Conservation (phyloP, 2,113 vertebrate species). For the Mesoclemmys tuberculata region DNA sequence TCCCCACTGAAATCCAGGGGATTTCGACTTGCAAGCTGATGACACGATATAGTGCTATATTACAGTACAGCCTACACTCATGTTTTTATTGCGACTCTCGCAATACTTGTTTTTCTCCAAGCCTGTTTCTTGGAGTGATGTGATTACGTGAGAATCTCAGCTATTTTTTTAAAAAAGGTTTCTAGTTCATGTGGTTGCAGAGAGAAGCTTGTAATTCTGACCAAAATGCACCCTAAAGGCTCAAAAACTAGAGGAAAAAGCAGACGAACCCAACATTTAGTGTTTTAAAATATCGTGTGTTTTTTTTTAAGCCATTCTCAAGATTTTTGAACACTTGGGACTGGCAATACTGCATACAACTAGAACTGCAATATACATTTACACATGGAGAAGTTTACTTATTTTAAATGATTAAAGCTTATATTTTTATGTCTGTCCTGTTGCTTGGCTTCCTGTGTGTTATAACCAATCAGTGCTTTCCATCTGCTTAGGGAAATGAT, state of each 20-base stretch:
- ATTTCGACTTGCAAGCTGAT: not conserved
- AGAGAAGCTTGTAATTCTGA: not conserved
- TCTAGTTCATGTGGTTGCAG: constrained; percentile 4
- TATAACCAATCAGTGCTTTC: not conserved
- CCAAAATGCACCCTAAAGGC: constrained; percentile 4
- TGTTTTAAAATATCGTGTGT: not conserved
- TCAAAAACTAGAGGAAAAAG: constrained; percentile 8
- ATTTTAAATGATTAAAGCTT: not conserved
- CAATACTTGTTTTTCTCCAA: constrained; percentile 14
- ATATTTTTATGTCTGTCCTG: not conserved
- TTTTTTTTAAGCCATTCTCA: not conserved
- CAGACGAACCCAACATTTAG: not conserved
- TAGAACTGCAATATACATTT: not conserved
- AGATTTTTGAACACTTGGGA: not conserved
- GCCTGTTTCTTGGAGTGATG: constrained; percentile 15
- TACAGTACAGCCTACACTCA: not conserved
- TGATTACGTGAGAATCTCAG: constrained; percentile 32
- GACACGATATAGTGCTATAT: not conserved
- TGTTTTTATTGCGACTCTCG: constrained; percentile 6
- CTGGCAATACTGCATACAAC: not conserved
- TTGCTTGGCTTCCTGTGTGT: not conserved
- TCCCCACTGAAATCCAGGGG: not conserved
- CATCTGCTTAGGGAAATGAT: constrained; percentile 2
- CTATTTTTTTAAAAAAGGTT: not conserved
- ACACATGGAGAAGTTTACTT: not conserved